Evolutionary conservation across 2,888 invertebrate genomes (phyloP).

Genomic region (Macrosoma leucophasiata): DNA sequence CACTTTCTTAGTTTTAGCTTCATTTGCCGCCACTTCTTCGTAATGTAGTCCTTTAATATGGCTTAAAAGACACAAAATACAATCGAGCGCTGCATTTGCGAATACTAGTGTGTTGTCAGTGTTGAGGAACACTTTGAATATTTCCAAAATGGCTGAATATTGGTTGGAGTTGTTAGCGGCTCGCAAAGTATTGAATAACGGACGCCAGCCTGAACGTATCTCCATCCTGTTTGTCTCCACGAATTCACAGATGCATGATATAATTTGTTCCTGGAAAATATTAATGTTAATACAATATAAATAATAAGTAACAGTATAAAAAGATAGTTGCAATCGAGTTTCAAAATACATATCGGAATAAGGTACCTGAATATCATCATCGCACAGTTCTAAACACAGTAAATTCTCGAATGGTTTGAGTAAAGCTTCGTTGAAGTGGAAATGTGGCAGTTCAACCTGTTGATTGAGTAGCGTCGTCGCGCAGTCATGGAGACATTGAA

Average conservation of each 20-base stretch:
- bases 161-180: conserved; percentile 87
- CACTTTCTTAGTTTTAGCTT: conserved; percentile 58
- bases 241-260: conserved; percentile 95
- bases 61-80: conserved; percentile 89
- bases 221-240: conserved; percentile 96
- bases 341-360: conserved; percentile 2
- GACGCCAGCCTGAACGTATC: conserved; percentile 97
- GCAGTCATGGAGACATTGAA: conserved; percentile 93
- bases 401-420: conserved; percentile 97
- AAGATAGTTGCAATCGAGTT: conserved; percentile 1
- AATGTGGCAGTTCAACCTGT: conserved; percentile 92
- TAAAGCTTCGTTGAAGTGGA: conserved; percentile 96
- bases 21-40: conserved; percentile 65
- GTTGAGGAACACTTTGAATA: conserved; percentile 94
- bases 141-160: conserved; percentile 87
- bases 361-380: conserved; percentile 90
- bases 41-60: conserved; percentile 83
- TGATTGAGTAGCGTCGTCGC: conserved; percentile 91
- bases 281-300: conserved; percentile 7
- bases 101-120: conserved; percentile 96
- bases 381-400: conserved; percentile 93
- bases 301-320: conserved; percentile 1
- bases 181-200: conserved; percentile 93
- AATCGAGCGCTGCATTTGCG: conserved; percentile 95
- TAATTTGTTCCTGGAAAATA: conserved; percentile 85